These are phyloP conservation scores for Perca fluviatilis DNA, from an alignment of 2,113 vertebrate species.

Conservation along the genomic window DNA sequence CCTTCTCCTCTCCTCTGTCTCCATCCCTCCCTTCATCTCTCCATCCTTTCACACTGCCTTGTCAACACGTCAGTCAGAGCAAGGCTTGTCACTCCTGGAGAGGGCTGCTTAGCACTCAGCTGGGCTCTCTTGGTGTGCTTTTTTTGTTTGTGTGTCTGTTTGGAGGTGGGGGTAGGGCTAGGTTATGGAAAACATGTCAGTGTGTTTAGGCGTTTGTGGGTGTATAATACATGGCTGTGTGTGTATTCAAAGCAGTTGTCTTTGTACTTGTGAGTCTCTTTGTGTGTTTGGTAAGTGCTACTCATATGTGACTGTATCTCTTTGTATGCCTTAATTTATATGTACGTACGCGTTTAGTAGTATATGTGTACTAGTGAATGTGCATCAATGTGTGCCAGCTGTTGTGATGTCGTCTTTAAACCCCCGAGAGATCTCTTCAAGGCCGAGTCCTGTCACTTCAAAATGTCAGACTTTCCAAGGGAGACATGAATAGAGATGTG, in stretches of 20 bases:
- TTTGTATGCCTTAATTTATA: constrained; percentile 21
- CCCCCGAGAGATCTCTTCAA: constrained; percentile 60
- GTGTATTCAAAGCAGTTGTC: constrained; percentile 11
- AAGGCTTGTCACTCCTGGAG: constrained; percentile 61
- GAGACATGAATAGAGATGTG: constrained; percentile 50
- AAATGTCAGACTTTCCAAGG: constrained; percentile 52
- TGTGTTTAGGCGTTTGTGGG: neutral
- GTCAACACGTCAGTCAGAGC: constrained; percentile 70
- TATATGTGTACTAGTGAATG: constrained; percentile 24
- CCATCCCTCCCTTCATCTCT: constrained; percentile 59
- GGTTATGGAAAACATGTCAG: constrained; percentile 14
- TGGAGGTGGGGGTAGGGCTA: constrained; percentile 28
- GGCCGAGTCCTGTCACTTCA: constrained; percentile 65
- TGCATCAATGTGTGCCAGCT: constrained; percentile 4
- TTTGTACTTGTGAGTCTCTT: constrained; percentile 1
- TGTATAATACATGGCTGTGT: neutral
- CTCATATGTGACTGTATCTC: neutral
- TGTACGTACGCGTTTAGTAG: neutral
- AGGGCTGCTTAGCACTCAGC: constrained; percentile 55
- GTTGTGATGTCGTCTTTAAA: constrained; percentile 58
- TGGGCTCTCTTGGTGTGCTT: constrained; percentile 31
- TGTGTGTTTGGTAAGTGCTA: neutral
- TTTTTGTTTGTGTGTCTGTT: constrained; percentile 32
- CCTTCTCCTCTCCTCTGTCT: constrained; percentile 39
- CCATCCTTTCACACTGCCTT: constrained; percentile 54